Percentiles rank a stretch among this genome's conserved stretches.
Conservation (phyloP, 2,797 vertebrate genomes). For the Rhinella marina region DNA sequence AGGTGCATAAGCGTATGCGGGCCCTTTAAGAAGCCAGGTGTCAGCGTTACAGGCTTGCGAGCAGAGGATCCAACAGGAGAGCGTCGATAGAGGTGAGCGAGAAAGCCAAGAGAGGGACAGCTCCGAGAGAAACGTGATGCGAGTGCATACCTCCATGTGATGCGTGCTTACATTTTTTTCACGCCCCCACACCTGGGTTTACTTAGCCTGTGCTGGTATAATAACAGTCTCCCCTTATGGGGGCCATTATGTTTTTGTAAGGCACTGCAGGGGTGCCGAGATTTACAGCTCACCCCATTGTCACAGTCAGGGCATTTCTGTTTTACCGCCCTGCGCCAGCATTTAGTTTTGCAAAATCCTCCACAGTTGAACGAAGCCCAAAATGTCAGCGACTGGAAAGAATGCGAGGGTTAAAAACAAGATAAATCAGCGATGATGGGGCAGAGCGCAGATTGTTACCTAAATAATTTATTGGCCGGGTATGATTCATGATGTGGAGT, state of each 20-base stretch:
- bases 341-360: not conserved
- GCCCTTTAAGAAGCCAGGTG: too few relatives aligned
- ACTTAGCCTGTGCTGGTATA: not conserved
- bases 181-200: conserved; percentile 22
- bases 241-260: not conserved
- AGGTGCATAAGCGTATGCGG: too few relatives aligned
- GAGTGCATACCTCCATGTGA: not conserved
- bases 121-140: too few relatives aligned
- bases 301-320: not conserved
- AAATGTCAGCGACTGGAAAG: conserved; percentile 29
- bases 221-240: not conserved
- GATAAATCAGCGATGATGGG: conserved; percentile 36
- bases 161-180: not conserved
- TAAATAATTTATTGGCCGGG: conserved; percentile 23
- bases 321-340: conserved; percentile 18
- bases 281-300: not conserved
- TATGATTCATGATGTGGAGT: conserved; percentile 38
- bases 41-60: too few relatives aligned
- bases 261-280: not conserved
- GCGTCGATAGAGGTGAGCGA: too few relatives aligned
- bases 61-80: too few relatives aligned
- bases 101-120: too few relatives aligned
- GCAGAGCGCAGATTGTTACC: not conserved
- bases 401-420: conserved; percentile 32
- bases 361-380: not conserved